Conservation (phyloP, 2,797 vertebrate species). For the Dermochelys coriacea region DNA sequence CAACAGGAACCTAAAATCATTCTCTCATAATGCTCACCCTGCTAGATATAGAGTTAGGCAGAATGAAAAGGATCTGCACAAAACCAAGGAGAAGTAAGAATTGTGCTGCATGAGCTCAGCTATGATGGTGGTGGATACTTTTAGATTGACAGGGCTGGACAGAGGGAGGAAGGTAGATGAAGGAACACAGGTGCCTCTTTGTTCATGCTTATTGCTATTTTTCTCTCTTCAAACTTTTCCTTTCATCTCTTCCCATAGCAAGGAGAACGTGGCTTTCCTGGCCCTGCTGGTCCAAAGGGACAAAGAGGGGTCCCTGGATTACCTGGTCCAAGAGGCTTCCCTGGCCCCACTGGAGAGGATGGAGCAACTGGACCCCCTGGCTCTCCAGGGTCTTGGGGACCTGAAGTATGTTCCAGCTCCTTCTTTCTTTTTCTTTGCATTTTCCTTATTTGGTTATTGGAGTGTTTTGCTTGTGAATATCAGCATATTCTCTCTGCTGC, state of each 20-base stretch:
- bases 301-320: constrained; percentile 81
- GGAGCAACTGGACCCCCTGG: constrained; percentile 80
- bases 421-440: background rate
- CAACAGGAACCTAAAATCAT: background rate
- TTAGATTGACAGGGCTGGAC: background rate
- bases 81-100: background rate
- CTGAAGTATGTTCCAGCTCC: constrained; percentile 73
- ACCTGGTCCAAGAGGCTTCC: constrained; percentile 82
- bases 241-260: constrained; percentile 58
- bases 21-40: background rate
- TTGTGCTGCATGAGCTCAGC: background rate
- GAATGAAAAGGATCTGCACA: background rate
- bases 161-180: background rate
- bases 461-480: background rate
- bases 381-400: constrained; percentile 79
- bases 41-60: background rate
- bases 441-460: background rate
- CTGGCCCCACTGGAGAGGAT: constrained; percentile 76
- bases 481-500: background rate
- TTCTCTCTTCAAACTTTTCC: background rate
- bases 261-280: constrained; percentile 77
- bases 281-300: constrained; percentile 74
- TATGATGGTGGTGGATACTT: background rate
- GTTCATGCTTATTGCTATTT: background rate
- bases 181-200: background rate